A percentile compares a stretch with the other conserved stretches of the same genome.
phyloP scores from a whole-genome alignment of 2,113 vertebrate species.

The Nothobranchius kuhntae region DNA sequence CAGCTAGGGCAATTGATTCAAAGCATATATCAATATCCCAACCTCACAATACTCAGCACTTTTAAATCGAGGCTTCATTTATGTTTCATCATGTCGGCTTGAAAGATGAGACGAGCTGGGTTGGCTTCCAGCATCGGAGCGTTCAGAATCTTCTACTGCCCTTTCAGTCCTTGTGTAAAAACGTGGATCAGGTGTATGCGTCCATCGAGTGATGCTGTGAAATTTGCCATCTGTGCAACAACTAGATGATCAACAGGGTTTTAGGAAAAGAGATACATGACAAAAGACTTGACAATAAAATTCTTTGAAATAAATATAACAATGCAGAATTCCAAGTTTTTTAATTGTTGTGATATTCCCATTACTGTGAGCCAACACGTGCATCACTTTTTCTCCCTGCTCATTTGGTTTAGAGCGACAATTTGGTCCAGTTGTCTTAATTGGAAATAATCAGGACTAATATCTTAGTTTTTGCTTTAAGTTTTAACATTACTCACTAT shows the following conservation, averaged over 20 bases:
- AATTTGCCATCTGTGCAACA: constrained; percentile 44
- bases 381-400: too few species aligned
- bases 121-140: background rate
- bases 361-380: too few species aligned
- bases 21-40: constrained; percentile 49
- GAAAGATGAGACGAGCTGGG: constrained; percentile 42
- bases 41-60: constrained; percentile 53
- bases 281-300: constrained; percentile 2
- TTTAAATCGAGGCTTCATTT: constrained; percentile 30
- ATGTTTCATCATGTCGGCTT: constrained; percentile 25
- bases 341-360: too few species aligned
- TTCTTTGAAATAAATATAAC: background rate
- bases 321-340: too few species aligned
- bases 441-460: too few species aligned
- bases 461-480: too few species aligned
- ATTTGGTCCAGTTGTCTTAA: too few species aligned
- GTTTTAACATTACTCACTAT: too few species aligned
- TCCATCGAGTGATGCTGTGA: background rate
- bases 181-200: constrained; percentile 44
- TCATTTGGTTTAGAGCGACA: too few species aligned
- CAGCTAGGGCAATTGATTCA: constrained; percentile 50
- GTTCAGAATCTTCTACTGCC: constrained; percentile 2
- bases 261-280: constrained; percentile 1
- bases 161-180: constrained; percentile 15
- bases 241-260: constrained; percentile 13